Conservation (phyloP, 2,888 invertebrate species). For the Netelia fuscicornis region DNA sequence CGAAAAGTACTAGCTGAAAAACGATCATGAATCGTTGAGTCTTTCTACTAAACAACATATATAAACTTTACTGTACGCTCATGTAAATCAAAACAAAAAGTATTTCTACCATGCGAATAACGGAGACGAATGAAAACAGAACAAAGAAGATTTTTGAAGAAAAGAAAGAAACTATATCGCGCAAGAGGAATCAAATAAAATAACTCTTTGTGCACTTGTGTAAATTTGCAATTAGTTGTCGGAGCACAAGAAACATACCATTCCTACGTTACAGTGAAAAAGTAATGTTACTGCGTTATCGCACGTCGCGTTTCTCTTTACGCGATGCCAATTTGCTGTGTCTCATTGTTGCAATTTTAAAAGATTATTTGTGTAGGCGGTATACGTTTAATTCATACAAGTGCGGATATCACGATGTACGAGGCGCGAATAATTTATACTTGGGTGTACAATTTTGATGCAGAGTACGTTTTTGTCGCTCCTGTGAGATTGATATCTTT, state of each 20-base stretch:
- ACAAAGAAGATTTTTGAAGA: constrained; percentile 16
- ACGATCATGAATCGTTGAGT: constrained; percentile 43
- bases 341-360: not conserved
- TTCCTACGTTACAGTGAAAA: not conserved
- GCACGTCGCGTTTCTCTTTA: not conserved
- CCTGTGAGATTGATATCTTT: not conserved
- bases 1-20: constrained; percentile 24
- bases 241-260: constrained; percentile 1
- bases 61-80: constrained; percentile 41
- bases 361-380: constrained; percentile 7
- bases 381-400: not conserved
- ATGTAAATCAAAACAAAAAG: constrained; percentile 54
- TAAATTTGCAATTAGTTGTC: constrained; percentile 20
- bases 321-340: not conserved
- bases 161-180: constrained; percentile 44
- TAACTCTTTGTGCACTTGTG: constrained; percentile 45
- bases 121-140: not conserved
- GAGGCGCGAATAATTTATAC: constrained; percentile 21
- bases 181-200: constrained; percentile 61
- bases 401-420: not conserved
- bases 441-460: not conserved
- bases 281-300: not conserved
- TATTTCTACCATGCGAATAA: constrained; percentile 49
- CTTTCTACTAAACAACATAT: constrained; percentile 60
- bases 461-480: not conserved